Evolutionary conservation across 2,797 vertebrate species (phyloP), one percentile per base, ranked within the genome.

Genomic region (Synanceia verrucosa): DNA sequence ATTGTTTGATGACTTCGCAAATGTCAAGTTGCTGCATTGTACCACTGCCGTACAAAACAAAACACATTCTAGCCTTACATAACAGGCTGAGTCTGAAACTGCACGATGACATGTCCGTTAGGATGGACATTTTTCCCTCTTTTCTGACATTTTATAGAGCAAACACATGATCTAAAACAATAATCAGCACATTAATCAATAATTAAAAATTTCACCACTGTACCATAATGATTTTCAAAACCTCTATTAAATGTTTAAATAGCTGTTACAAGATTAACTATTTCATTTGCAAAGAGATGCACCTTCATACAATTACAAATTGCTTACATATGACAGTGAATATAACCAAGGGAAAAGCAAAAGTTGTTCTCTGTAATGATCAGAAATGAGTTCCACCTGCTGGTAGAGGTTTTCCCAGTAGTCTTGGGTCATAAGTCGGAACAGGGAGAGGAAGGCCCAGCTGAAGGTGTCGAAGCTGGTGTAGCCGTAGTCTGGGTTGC

Each of bases 341-440:
- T 36, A 34, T 3, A 24, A 4, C 14, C 19, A 53, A 33, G 21
- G 33, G 18, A 64, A 2, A 14, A 33, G 58, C 8, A 44, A 1
- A 50, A 19, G 21, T 21, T 56, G 19, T 1, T 6, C 48, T 53
- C 21, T 18, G 2, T 39, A 19, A 41, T 6, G 19, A 12, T n/a
- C 11, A 26, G 5, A 51, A 31, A 36, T 11, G 11, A 33, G 24
- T 9, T 34, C 4, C 8, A 99, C 98, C 97, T 98, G 95, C 82
- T 98, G 97, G 86, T 98, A 99, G 83, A 99, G 97, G 89, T 97
- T 97, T 90, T 99, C 98, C 97, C 97, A 99, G 89, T 68, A 98
- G 93, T 99, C 98, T 93, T 99, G 98, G 78, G 97, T 99, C 98
- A 99, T 99, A 86, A 99, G 95, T 44, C 98, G 94, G 93, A 99